Conservation (phyloP, 2,113 vertebrate genomes). For the Speoplatyrhinus poulsoni region DNA sequence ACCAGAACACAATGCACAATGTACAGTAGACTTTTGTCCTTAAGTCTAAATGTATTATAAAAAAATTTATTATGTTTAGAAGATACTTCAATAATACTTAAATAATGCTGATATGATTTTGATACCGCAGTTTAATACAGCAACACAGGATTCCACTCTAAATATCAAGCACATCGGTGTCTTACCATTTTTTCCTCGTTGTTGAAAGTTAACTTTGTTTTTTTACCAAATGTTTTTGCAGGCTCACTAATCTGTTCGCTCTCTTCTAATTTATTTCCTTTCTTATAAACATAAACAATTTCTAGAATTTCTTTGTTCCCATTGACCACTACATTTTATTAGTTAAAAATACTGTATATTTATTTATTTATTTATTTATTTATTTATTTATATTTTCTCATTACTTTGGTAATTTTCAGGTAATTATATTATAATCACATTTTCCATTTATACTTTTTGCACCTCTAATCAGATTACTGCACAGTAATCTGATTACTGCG, state of each 20-base stretch:
- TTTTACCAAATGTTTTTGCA: background rate
- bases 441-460: constrained; percentile 1
- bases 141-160: no score
- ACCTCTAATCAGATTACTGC: background rate
- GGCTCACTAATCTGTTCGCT: background rate
- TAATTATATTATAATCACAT: background rate
- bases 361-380: constrained; percentile 1
- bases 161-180: no score
- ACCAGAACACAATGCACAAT: no score
- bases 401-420: background rate
- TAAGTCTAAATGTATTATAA: no score
- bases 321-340: background rate
- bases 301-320: background rate
- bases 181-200: no score
- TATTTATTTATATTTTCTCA: background rate
- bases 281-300: constrained; percentile 1
- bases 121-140: no score
- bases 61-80: no score
- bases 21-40: no score
- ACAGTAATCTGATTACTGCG: background rate
- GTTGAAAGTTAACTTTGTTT: background rate
- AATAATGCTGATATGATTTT: no score
- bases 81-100: no score
- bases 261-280: background rate
- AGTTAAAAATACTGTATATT: background rate